Conservation (phyloP, 2,888 invertebrate genomes). For the Lepidochitona cinerea region DNA sequence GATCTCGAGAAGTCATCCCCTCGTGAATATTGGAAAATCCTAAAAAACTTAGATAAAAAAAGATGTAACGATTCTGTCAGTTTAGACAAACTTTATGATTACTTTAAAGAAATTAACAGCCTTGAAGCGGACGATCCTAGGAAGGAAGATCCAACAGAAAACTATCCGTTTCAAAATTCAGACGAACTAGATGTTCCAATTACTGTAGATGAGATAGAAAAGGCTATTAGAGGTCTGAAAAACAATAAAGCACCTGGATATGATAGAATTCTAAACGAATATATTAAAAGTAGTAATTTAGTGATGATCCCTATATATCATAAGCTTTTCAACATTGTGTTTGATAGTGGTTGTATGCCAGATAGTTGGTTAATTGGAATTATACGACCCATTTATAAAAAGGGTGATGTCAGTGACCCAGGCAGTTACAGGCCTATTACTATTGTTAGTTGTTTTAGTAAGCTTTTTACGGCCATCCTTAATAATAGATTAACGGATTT, state of each 20-base stretch:
- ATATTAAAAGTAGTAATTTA: conserved; percentile 8
- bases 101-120: no score
- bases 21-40: no score
- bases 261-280: conserved; percentile 8
- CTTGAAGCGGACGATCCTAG: no score
- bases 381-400: conserved; percentile 13
- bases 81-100: no score
- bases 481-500: background rate
- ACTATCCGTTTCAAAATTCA: no score
- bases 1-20: no score
- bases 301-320: conserved; percentile 4
- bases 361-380: conserved; percentile 4
- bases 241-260: conserved; percentile 2
- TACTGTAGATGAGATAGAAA: no score
- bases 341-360: background rate
- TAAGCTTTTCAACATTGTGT: background rate
- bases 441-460: conserved; percentile 9
- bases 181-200: no score
- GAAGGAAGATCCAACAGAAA: no score
- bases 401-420: background rate
- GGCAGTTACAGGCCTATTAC: conserved; percentile 11
- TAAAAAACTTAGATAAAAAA: no score
- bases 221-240: no score
- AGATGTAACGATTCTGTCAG: no score
- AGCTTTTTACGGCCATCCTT: conserved; percentile 5